These are phyloP conservation scores for Philonicus albiceps DNA, from an alignment of 2,888 invertebrate species.

Conservation along the genomic window DNA sequence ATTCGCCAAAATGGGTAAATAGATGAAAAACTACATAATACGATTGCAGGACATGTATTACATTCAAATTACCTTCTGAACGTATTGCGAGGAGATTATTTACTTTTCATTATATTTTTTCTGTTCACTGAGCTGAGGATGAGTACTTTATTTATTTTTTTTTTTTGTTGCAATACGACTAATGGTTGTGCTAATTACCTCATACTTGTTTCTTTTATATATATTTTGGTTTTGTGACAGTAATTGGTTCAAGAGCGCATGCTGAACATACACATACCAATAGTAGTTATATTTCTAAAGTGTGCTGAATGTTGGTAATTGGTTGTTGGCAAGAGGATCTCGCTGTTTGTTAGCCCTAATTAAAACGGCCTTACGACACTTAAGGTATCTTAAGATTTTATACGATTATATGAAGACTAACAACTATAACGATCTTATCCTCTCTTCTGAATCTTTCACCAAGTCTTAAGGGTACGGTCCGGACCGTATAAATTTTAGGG, in stretches of 20 bases:
- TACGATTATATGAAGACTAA: too few species aligned
- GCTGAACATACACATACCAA: not conserved
- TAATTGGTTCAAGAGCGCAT: slow-evolving; percentile 6
- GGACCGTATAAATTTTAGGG: too few species aligned
- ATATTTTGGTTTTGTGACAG: not conserved
- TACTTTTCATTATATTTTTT: not conserved
- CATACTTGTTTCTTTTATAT: not conserved
- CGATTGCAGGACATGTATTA: not conserved
- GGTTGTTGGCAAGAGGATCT: not conserved
- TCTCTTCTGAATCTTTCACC: too few species aligned
- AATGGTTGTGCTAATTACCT: not conserved
- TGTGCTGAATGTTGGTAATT: not conserved
- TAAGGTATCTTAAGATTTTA: too few species aligned
- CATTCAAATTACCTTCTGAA: not conserved
- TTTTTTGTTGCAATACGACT: not conserved
- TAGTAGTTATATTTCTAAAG: not conserved
- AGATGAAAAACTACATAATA: slow-evolving; percentile 52
- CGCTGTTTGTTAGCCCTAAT: too few species aligned
- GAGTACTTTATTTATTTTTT: not conserved
- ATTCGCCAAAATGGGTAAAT: slow-evolving; percentile 80
- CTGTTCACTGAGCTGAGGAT: not conserved
- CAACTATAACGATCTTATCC: too few species aligned
- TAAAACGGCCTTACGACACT: too few species aligned
- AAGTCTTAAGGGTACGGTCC: too few species aligned
- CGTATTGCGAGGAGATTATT: slow-evolving; percentile 25